Conservation (phyloP, 2,113 vertebrate species). For the Mus pahari region DNA sequence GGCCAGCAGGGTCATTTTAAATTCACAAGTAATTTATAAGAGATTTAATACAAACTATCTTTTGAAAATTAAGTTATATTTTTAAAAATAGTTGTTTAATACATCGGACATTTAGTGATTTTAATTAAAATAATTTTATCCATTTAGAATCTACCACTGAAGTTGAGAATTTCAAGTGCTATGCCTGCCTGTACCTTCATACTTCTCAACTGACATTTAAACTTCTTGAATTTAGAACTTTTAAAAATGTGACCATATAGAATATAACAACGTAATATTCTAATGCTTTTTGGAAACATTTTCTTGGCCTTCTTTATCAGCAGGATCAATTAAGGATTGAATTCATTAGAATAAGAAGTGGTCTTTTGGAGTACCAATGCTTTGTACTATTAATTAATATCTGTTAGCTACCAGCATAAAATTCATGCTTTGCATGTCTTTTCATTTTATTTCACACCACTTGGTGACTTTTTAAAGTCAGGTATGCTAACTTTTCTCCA, state of each 20-base stretch:
- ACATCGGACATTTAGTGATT: background rate
- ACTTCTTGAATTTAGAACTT: background rate
- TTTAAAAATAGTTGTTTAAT: background rate
- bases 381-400: constrained; percentile 20
- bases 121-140: background rate
- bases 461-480: background rate
- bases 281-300: background rate
- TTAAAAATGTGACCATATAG: background rate
- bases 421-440: background rate
- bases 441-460: background rate
- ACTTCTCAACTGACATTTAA: background rate
- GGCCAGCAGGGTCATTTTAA: background rate
- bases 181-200: background rate
- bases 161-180: background rate
- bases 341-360: background rate
- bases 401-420: background rate
- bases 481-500: background rate
- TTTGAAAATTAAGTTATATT: background rate
- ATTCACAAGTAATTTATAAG: background rate
- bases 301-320: background rate
- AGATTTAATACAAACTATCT: background rate
- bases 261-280: constrained; percentile 11
- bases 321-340: background rate
- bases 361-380: background rate
- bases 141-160: background rate